Percentiles rank a stretch among this genome's conserved stretches.
Evolutionary conservation across 2,888 invertebrate genomes (phyloP).

Genomic region (Sthenelais limicola): DNA sequence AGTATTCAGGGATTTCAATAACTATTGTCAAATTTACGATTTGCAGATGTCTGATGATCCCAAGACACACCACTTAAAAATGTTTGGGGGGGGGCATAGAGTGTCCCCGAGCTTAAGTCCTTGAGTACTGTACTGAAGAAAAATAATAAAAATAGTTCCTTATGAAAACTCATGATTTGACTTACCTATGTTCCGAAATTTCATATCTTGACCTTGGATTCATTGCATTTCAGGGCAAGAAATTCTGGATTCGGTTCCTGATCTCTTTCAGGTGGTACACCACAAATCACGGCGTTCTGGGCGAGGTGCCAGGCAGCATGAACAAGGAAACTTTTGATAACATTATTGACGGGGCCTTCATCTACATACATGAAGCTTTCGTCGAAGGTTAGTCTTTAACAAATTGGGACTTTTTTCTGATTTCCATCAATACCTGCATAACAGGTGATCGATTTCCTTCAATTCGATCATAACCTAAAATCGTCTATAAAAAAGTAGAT

Average conservation of each 20-base stretch:
- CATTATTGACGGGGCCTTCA: conserved; percentile 58
- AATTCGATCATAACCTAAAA: no score
- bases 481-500: no score
- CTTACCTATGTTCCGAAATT: neutral
- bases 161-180: no score
- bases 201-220: neutral
- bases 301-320: conserved; percentile 57
- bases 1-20: no score
- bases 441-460: no score
- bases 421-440: neutral
- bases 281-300: conserved; percentile 58
- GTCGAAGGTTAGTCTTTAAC: conserved; percentile 57
- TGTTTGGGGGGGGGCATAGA: no score
- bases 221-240: conserved; percentile 54
- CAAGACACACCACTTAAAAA: no score
- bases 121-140: no score
- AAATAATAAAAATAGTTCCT: no score
- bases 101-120: no score
- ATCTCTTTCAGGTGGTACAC: conserved; percentile 59
- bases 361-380: conserved; percentile 59
- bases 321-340: conserved; percentile 53
- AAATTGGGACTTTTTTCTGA: neutral
- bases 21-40: no score
- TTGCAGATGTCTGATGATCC: no score
- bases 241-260: conserved; percentile 60